Percentiles rank a stretch among this genome's conserved stretches.
Evolutionary conservation across 2,113 vertebrate genomes (phyloP).

Genomic region (Vidua chalybeata): DNA sequence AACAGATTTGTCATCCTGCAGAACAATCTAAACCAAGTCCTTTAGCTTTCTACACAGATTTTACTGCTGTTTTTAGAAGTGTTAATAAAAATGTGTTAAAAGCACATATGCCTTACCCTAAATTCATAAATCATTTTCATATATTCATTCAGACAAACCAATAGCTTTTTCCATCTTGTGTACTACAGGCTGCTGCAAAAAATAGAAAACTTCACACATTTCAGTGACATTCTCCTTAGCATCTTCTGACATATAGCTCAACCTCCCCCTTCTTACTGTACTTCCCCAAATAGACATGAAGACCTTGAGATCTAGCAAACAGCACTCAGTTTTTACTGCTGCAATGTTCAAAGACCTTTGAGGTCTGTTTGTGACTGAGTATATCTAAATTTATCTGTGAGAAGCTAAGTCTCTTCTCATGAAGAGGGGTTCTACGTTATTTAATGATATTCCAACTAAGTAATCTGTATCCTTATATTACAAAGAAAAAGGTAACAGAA

Average conservation of each 20-base stretch:
- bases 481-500: neutral
- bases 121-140: neutral
- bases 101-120: neutral
- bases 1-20: neutral
- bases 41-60: neutral
- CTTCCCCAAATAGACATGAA: neutral
- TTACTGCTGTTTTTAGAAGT: conserved; percentile 3
- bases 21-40: neutral
- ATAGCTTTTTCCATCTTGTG: neutral
- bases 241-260: neutral
- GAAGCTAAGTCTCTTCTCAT: neutral
- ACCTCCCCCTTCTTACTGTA: neutral
- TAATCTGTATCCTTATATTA: neutral
- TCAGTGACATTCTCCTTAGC: neutral
- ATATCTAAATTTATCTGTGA: neutral
- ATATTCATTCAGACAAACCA: conserved; percentile 33
- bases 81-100: conserved; percentile 30
- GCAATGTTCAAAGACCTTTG: neutral
- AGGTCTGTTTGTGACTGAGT: neutral
- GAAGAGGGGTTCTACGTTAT: neutral
- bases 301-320: neutral
- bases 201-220: neutral
- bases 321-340: neutral
- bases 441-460: neutral
- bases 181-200: neutral